Evolutionary conservation across 2,113 vertebrate genomes (phyloP), one percentile per base, ranked within the genome.

Genomic region (Pholis gunnellus): DNA sequence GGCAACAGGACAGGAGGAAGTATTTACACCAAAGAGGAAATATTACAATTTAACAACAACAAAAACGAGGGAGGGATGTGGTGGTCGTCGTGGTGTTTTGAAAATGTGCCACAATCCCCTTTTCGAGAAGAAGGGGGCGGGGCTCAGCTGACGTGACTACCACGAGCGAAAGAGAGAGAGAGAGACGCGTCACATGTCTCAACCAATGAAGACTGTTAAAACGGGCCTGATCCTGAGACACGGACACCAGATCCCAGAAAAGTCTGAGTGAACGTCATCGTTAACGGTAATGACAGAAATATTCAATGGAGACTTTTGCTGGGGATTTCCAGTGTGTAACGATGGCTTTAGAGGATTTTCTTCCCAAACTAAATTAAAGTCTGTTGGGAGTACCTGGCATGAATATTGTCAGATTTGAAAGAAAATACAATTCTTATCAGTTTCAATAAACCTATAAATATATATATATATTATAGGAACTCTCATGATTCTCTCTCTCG

Each of bases 1-100:
- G 57, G 82, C 90, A 83, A 87, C 70, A 72, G 63, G 81, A 93
- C 89, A 80, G 74, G 75, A 79, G 72, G 87, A 77, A 72, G 31
- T 92, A 92, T 94, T 93, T 91, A 95, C 93, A 94, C 75, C 78
- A 75, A 78, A 91, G 69, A 82, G 52, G 75, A 86, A 85, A 85
- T 81, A 79, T 85, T 75, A 83, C 52, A 87, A 73, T n/a, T 57
- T 9, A 52, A 52, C 18, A 52, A 22, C 54, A 57, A 27, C 25
- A 57, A 29, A 25, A 29, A 42, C 34, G 20, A 25, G 25, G 3
- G 22, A 50, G 29, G 69, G 69, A 83, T 14, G 85, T 78, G 87
- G 84, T 90, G 82, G 77, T 85, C 20, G 11, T 29, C 22, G 64
- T 77, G 63, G 54, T 31, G 44, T 82, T 83, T 72, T 3, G 56